Percentiles rank a stretch among this genome's conserved stretches.
These are phyloP conservation scores for Chionomys nivalis DNA, from an alignment of 2,113 vertebrate species.

Conservation along the genomic window DNA sequence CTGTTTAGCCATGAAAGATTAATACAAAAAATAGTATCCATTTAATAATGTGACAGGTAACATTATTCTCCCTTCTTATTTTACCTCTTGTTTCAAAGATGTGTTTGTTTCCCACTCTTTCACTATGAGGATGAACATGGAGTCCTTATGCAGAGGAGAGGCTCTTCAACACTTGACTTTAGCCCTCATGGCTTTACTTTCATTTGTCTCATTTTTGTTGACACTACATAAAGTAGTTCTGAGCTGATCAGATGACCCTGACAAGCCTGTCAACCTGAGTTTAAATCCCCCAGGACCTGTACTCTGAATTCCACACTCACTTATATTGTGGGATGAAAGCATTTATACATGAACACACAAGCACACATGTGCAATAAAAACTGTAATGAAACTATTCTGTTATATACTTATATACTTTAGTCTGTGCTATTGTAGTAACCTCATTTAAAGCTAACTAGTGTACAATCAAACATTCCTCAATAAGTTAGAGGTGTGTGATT, in stretches of 20 bases:
- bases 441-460: not conserved
- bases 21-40: not conserved
- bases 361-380: not conserved
- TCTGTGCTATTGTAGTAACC: not conserved
- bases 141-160: not conserved
- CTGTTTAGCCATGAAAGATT: not conserved
- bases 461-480: not conserved
- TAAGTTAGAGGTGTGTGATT: not conserved
- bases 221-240: not conserved
- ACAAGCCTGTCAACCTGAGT: not conserved
- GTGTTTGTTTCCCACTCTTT: conserved; percentile 52
- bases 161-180: not conserved
- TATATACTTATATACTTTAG: not conserved
- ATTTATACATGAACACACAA: too few species aligned
- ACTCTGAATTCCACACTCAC: not conserved
- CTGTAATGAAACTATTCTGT: not conserved
- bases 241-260: not conserved
- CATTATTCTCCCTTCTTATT: not conserved
- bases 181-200: not conserved
- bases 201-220: conserved; percentile 31
- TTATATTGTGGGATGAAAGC: not conserved
- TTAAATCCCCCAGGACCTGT: not conserved
- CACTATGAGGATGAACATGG: not conserved
- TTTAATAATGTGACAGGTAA: not conserved
- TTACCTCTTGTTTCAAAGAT: conserved; percentile 54